Evolutionary conservation across 2,888 invertebrate genomes (phyloP), one percentile per base, ranked within the genome.

Genomic region (Anodontia alba): DNA sequence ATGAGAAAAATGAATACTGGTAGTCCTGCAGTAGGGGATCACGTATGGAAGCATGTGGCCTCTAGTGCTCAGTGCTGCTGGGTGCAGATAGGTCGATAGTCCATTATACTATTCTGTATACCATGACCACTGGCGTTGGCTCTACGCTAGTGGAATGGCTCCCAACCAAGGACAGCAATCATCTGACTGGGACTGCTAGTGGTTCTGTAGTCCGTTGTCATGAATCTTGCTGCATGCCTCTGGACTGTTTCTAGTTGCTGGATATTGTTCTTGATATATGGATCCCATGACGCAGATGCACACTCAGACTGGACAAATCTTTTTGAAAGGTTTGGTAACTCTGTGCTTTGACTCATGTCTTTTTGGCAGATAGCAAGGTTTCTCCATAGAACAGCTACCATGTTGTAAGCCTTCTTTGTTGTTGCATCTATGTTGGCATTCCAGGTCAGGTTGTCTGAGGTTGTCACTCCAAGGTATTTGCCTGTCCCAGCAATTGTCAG

Each of bases 381-480:
- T 42, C 42, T 42, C 49, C 76, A 43, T 15, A 68, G 46, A 15
- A 80, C 67, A 38, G 82, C 79, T 20, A 69, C 42, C 29, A 23
- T 54, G 73, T 69, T 84, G 67, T 51, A 68, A 12, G 80, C 80
- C 42, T 82, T 79, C 57, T 78, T 76, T 20, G 76, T 51, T n/a
- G 73, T 54, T 29, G 31, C 57, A 49, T 49, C 67, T 8, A 72
- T 70, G 23, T 80, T 73, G 1, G 20, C 54, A 26, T 75, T 72
- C 76, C 79, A 83, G 38, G 67, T 46, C 15, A 83, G 38, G 8
- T 51, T 68, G 12, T 69, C 73, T 26, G 70, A 70, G 26, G 79
- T 76, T 12, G 51, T 73, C 3, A 84, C 81, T 7, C 79, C 76
- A 10, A 84, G 68, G 36, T 81, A 84, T 36, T 84, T 84, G 3